phyloP scores from a whole-genome alignment of 2,888 invertebrate genomes.

The Leptinotarsa tumamoca region DNA sequence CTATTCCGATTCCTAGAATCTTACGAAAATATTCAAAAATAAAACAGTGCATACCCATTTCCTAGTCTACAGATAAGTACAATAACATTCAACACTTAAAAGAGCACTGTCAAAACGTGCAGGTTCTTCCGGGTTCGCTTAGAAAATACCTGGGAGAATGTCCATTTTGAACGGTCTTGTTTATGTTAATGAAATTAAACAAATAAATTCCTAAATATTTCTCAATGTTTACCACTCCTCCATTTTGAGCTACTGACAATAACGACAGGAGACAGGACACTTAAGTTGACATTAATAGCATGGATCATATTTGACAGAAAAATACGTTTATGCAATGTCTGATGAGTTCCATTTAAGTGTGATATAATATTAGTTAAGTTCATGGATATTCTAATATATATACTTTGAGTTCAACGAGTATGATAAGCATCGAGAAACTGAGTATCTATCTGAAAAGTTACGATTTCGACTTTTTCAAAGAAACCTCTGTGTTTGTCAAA shows the following conservation, averaged over 20 bases:
- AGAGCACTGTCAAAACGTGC: constrained; percentile 49
- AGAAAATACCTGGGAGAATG: constrained; percentile 61
- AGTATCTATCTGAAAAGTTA: too few species aligned
- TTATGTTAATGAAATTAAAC: constrained; percentile 55
- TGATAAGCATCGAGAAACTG: too few species aligned
- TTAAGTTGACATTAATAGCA: not conserved
- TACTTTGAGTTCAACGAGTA: too few species aligned
- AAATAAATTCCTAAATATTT: constrained; percentile 52
- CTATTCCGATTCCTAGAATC: not conserved
- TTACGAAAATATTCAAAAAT: constrained; percentile 2
- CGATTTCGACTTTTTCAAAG: too few species aligned
- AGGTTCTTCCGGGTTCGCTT: constrained; percentile 49
- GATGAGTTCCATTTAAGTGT: too few species aligned
- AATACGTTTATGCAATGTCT: not conserved
- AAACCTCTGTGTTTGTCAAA: too few species aligned
- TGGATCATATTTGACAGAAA: not conserved
- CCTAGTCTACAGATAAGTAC: constrained; percentile 42
- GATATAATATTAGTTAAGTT: too few species aligned
- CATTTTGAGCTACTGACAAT: constrained; percentile 39
- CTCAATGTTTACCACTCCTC: constrained; percentile 42
- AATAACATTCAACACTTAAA: constrained; percentile 41
- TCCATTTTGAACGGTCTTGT: constrained; percentile 55
- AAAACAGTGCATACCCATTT: constrained; percentile 54
- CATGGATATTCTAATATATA: too few species aligned
- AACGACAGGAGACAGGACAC: not conserved